A percentile compares a stretch with the other conserved stretches of the same genome.
Conservation (phyloP, 2,797 vertebrate species). For the Salarias fasciatus region DNA sequence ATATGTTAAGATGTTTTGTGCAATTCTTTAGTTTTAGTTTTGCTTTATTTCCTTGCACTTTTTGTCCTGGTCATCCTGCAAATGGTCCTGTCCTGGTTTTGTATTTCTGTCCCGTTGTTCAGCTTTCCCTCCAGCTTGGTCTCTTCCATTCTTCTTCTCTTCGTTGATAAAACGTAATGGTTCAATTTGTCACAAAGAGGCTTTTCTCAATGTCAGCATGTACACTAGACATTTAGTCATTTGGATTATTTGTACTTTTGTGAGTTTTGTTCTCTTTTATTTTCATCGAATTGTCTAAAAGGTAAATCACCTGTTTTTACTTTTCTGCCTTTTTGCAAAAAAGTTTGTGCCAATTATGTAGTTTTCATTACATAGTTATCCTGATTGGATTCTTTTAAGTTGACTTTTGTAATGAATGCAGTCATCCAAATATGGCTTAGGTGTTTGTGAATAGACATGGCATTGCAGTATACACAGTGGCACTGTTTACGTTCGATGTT, state of each 20-base stretch:
- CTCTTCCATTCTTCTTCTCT: slow-evolving; percentile 53
- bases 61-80: slow-evolving; percentile 13
- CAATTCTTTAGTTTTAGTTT: too few species aligned
- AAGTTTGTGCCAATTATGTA: slow-evolving; percentile 73
- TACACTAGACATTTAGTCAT: slow-evolving; percentile 80
- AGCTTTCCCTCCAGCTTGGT: slow-evolving; percentile 62
- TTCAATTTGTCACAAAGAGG: slow-evolving; percentile 64
- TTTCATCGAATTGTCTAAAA: slow-evolving; percentile 73
- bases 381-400: slow-evolving; percentile 64
- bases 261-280: slow-evolving; percentile 58
- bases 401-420: slow-evolving; percentile 76
- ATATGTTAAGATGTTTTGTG: slow-evolving; percentile 21
- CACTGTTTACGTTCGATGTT: slow-evolving; percentile 77
- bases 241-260: slow-evolving; percentile 77
- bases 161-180: slow-evolving; percentile 45
- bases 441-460: slow-evolving; percentile 64
- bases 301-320: slow-evolving; percentile 70
- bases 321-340: slow-evolving; percentile 71
- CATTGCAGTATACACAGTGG: slow-evolving; percentile 60
- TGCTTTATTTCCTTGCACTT: slow-evolving; percentile 38
- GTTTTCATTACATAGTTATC: slow-evolving; percentile 66
- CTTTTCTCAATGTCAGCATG: slow-evolving; percentile 71
- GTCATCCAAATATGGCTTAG: slow-evolving; percentile 72
- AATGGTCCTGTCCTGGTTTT: slow-evolving; percentile 9
- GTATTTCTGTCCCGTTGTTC: slow-evolving; percentile 36